Evolutionary conservation across 1,140 invertebrate species (phyloP), one percentile per base, ranked within the genome.

Genomic region (Ptiloglossa arizonensis): DNA sequence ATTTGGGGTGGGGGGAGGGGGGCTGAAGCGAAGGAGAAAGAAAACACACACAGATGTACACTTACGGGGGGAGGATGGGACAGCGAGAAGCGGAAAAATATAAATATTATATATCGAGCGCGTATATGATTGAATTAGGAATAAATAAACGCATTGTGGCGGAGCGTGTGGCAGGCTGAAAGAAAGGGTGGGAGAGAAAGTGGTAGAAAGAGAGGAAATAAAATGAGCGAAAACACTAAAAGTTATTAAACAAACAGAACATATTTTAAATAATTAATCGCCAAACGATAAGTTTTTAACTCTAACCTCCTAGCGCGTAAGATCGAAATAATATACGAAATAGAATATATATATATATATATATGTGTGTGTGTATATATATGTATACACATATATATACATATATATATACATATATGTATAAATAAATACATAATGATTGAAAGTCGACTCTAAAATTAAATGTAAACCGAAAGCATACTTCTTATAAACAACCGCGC

Each of bases 231-330:
- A 81, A 76, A 73, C 52, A 73, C 75, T 81, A 73, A 84, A 72
- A 22, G 48, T 81, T 79, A 83, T 82, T 79, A 82, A n/a, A 79
- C 72, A 83, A 79, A 90, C 85, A 91, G 88, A 89, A 90, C 89
- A 91, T 92, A 92, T 92, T 92, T 92, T 92, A 91, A 91, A 91
- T 92, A 92, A 92, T 89, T 91, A 92, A 90, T 89, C 90, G 91
- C 91, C 90, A 92, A 92, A 91, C 72, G 82, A 86, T 86, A 90
- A 89, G 86, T 90, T 91, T 90, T 89, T 91, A 89, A 91, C 88
- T 89, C 87, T 86, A 87, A 85, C 77, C 72, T 86, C 82, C 67
- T 91, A 90, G 90, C 60, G 67, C 70, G 79, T 91, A 91, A 91
- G 90, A 68, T 86, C 82, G 83, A 86, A 71, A 87, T 87, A 86